Conservation (phyloP, 2,888 invertebrate species). For the Keiferia lycopersicella region DNA sequence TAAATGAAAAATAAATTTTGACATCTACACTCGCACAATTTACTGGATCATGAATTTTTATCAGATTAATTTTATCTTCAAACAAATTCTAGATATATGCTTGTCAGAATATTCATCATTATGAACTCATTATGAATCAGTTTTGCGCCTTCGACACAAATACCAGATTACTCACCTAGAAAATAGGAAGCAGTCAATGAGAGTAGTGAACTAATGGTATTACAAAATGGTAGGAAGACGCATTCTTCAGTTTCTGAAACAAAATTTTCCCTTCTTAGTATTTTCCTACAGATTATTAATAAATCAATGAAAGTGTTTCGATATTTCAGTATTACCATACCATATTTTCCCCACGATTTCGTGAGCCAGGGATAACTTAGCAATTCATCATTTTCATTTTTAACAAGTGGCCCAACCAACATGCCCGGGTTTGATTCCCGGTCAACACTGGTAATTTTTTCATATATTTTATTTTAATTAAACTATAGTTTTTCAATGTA, state of each 20-base stretch:
- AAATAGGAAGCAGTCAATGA: background rate
- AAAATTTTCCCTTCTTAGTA: background rate
- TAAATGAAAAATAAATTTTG: background rate
- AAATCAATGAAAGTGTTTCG: background rate
- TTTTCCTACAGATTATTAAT: background rate
- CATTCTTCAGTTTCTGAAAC: background rate
- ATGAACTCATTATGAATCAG: background rate
- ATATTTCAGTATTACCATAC: conserved; percentile 53
- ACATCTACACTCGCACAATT: background rate
- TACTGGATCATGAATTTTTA: background rate
- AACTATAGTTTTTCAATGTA: too few species aligned
- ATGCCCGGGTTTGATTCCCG: too few species aligned
- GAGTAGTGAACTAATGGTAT: too few species aligned
- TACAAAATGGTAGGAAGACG: too few species aligned
- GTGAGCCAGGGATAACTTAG: conserved; percentile 65
- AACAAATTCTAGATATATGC: conserved; percentile 63
- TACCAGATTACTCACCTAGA: conserved; percentile 1
- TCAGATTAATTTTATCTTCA: conserved; percentile 57
- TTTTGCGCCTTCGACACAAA: too few species aligned
- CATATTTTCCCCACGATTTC: conserved; percentile 55
- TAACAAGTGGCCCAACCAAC: too few species aligned
- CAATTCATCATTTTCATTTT: conserved; percentile 47
- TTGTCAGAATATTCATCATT: conserved; percentile 58
- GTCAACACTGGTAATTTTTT: too few species aligned
- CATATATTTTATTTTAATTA: too few species aligned